Base-by-base conservation (phyloP, 2,888 invertebrate genomes). In the Dolichopus griseipennis region DNA sequence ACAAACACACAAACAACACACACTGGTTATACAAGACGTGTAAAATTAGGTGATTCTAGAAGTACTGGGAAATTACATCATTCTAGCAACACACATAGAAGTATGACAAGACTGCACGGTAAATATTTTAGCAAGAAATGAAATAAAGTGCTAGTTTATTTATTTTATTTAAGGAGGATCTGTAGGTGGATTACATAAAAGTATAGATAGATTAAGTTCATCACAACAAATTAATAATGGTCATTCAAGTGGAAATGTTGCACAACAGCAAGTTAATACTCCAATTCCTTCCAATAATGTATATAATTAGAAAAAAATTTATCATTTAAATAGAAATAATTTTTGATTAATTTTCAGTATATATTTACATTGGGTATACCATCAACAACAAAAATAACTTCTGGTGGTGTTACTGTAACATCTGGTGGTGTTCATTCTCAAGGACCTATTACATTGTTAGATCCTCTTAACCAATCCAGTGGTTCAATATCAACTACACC, bases 181-280 rank as follows among this genome's bases (percentile, higher is more conserved):
- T 0, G 89, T 90, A 18, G 90, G 90, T 10, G 91, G 91, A 1
- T 83, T 91, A 6, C 91, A 91, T 78, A 91, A 91, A 78, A 91
- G 91, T 77, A 91, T 92, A 91, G 91, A 91, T 10, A 85, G 91
- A 61, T 78, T 92, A 70, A 90, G 90, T 70, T 90, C 90, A 18
- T 90, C 90, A 62, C 90, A 91, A 77, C 88, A 89, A 78, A 90
- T 90, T 73, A 89, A 90, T 76, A 85, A 84, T n/a, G 83, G 83
- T 67, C 76, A 75, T 68, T 79, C 79, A 67, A 80, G 77, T 68
- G 75, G 79, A 15, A 76, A 70, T 34, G 67, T 69, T 41, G 65
- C 64, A 20, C 67, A 67, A 43, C 68, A 65, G 20, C 69, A 69
- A 52, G 52, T 7, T 18, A 52, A 52, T 52, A 52, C 52, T 15